Evolutionary conservation across 1,140 invertebrate species (phyloP).

Genomic region (Zaprionus nigranus): DNA sequence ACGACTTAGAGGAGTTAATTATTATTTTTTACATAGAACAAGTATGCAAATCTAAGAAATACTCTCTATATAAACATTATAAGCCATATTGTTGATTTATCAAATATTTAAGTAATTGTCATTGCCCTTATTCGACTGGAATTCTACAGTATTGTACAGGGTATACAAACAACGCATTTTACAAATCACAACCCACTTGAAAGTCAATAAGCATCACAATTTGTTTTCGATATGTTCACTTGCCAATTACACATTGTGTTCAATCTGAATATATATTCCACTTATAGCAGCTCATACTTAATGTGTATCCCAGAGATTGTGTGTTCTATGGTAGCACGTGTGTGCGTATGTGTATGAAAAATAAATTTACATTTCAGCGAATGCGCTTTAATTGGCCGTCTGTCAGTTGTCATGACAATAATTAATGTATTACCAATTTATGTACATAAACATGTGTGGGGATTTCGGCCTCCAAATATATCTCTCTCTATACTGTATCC

Average conservation of each 20-base stretch:
- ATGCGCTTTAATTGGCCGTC: constrained; percentile 74
- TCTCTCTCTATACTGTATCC: constrained; percentile 14
- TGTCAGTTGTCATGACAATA: constrained; percentile 80
- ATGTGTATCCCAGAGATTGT: constrained; percentile 14
- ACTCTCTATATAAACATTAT: background rate
- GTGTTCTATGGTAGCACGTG: constrained; percentile 9
- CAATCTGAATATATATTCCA: constrained; percentile 21
- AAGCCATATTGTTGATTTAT: too few species aligned
- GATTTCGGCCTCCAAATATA: constrained; percentile 15
- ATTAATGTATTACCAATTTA: constrained; percentile 76
- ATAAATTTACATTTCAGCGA: constrained; percentile 66
- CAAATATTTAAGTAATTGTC: too few species aligned
- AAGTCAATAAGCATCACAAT: constrained; percentile 38
- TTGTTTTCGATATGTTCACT: constrained; percentile 32
- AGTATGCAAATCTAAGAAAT: background rate
- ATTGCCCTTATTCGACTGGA: background rate
- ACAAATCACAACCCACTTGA: constrained; percentile 54
- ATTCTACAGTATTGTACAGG: constrained; percentile 3
- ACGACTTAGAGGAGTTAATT: background rate
- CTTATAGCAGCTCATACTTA: constrained; percentile 28
- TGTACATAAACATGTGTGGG: constrained; percentile 63
- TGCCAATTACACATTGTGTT: constrained; percentile 62
- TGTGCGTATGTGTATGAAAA: constrained; percentile 12
- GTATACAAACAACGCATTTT: constrained; percentile 18
- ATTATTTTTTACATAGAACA: too few species aligned